Conservation (phyloP, 2,888 invertebrate species). For the Limnephilus marmoratus region DNA sequence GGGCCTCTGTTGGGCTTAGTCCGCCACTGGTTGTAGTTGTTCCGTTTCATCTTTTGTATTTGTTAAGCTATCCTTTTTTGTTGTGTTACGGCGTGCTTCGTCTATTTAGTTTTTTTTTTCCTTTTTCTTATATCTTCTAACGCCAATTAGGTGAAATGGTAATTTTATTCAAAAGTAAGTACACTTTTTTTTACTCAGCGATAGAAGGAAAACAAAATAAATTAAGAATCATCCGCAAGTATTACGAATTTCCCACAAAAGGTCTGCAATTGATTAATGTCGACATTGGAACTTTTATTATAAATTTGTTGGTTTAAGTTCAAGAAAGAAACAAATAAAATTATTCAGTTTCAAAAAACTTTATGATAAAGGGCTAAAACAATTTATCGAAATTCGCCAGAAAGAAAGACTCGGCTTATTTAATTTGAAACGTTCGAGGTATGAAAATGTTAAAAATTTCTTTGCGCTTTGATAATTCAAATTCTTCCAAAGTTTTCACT, state of each 20-base stretch:
- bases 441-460: not conserved
- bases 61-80: not conserved
- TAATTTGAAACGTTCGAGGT: not conserved
- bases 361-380: not conserved
- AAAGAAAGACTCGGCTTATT: not conserved
- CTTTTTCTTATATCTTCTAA: not conserved
- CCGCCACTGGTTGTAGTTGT: not conserved
- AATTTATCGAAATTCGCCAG: not conserved
- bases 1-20: no score
- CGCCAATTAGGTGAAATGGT: not conserved
- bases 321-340: not conserved
- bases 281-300: not conserved
- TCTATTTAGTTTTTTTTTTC: no score
- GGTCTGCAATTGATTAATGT: not conserved
- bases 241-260: not conserved
- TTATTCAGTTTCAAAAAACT: not conserved
- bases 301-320: not conserved
- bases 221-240: no score
- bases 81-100: not conserved
- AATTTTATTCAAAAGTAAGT: not conserved
- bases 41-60: not conserved
- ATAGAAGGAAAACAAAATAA: not conserved
- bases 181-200: not conserved
- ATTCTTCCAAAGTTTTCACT: not conserved
- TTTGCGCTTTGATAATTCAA: not conserved